These are phyloP conservation scores for Sylvietta virens DNA, from an alignment of 2,113 vertebrate species.

Conservation along the genomic window DNA sequence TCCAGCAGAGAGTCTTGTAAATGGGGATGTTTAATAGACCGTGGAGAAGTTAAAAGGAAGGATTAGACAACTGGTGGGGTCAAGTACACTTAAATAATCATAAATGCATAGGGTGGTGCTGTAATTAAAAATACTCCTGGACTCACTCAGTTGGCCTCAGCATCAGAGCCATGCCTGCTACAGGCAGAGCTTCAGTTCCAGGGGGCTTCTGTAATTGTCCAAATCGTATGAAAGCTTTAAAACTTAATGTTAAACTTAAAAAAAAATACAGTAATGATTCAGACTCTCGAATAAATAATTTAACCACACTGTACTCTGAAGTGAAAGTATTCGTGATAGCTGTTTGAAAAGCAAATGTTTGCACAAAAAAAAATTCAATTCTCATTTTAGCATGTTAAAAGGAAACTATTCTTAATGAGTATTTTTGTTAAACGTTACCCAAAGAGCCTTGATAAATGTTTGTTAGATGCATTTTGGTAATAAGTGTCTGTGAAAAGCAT, in stretches of 20 bases:
- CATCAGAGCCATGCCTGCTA: background rate
- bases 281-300: background rate
- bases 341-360: background rate
- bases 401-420: background rate
- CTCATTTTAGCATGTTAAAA: background rate
- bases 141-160: background rate
- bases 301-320: background rate
- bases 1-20: slow-evolving; percentile 41
- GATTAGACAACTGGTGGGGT: slow-evolving; percentile 51
- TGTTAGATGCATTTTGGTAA: background rate
- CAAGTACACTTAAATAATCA: slow-evolving; percentile 39
- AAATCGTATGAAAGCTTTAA: background rate
- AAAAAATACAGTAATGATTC: background rate
- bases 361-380: background rate
- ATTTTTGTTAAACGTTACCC: background rate
- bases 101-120: background rate
- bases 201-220: background rate
- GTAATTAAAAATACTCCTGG: slow-evolving; percentile 49
- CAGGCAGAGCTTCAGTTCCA: background rate
- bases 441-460: background rate
- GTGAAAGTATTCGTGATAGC: background rate
- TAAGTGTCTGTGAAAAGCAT: background rate
- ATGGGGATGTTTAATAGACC: slow-evolving; percentile 64
- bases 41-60: slow-evolving; percentile 58
- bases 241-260: background rate